Conservation (phyloP, 2,113 vertebrate species). For the Salvelinus sp. region DNA sequence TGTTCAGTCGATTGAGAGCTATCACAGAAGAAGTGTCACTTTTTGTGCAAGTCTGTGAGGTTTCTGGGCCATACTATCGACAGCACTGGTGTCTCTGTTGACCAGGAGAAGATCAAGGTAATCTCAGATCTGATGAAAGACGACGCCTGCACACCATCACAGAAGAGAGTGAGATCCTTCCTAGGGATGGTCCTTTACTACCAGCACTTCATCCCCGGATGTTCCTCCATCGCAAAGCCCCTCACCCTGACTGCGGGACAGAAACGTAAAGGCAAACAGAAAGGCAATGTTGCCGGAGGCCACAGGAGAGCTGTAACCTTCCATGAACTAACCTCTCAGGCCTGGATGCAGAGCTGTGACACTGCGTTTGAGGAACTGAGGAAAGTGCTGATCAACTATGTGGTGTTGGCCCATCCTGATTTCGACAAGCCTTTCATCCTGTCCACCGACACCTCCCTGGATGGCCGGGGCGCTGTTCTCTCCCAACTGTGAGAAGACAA, state of each 20-base stretch:
- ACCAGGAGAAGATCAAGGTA: slow-evolving; percentile 20
- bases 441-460: not conserved
- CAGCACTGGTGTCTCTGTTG: slow-evolving; percentile 1
- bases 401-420: slow-evolving; percentile 6
- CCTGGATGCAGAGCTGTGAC: slow-evolving; percentile 24
- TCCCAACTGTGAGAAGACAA: slow-evolving; percentile 1
- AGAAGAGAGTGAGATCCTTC: slow-evolving; percentile 16
- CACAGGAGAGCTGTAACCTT: not conserved
- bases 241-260: not conserved
- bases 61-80: slow-evolving; percentile 35
- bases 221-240: slow-evolving; percentile 6
- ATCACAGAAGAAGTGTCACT: slow-evolving; percentile 27
- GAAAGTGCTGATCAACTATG: not conserved
- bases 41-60: slow-evolving; percentile 21
- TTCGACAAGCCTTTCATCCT: slow-evolving; percentile 19
- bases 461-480: slow-evolving; percentile 12
- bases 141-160: not conserved
- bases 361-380: slow-evolving; percentile 1
- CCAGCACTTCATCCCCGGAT: slow-evolving; percentile 20
- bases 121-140: slow-evolving; percentile 34
- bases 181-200: slow-evolving; percentile 32
- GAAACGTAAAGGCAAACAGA: not conserved
- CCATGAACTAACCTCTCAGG: slow-evolving; percentile 37
- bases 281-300: not conserved
- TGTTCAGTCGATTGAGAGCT: slow-evolving; percentile 34